phyloP scores from a whole-genome alignment of 2,113 vertebrate species.

The Embiotoca jacksoni region DNA sequence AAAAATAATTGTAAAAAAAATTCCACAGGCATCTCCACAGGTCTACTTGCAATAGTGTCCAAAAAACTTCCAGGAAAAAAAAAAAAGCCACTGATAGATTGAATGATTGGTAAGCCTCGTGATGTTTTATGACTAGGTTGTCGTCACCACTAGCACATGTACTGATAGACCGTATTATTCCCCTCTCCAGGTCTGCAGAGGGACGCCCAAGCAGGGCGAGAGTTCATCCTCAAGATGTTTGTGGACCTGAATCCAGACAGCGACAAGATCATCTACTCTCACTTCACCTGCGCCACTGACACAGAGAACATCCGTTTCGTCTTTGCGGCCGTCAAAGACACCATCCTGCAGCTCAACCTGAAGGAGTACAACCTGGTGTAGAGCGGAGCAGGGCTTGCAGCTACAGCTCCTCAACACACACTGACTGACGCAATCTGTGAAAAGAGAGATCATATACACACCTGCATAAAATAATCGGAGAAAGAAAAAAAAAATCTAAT shows the following conservation, averaged over 20 bases:
- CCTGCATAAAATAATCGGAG: constrained; percentile 24
- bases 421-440: constrained; percentile 85
- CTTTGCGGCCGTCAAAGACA: constrained; percentile 97
- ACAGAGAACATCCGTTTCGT: constrained; percentile 97
- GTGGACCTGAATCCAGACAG: constrained; percentile 97
- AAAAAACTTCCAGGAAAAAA: too few species aligned
- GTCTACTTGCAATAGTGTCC: too few species aligned
- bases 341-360: constrained; percentile 94
- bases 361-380: constrained; percentile 97
- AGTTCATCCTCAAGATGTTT: constrained; percentile 98
- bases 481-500: constrained; percentile 43
- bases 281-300: constrained; percentile 97
- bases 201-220: constrained; percentile 92
- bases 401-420: constrained; percentile 71
- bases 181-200: constrained; percentile 88
- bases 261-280: constrained; percentile 97
- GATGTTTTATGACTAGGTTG: neutral
- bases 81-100: too few species aligned
- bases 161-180: neutral
- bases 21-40: too few species aligned
- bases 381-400: constrained; percentile 33
- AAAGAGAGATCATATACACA: constrained; percentile 69
- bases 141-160: neutral
- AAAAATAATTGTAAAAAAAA: too few species aligned
- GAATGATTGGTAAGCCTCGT: neutral